Conservation (phyloP, 2,113 vertebrate species). For the Acanthochromis polyacanthus region DNA sequence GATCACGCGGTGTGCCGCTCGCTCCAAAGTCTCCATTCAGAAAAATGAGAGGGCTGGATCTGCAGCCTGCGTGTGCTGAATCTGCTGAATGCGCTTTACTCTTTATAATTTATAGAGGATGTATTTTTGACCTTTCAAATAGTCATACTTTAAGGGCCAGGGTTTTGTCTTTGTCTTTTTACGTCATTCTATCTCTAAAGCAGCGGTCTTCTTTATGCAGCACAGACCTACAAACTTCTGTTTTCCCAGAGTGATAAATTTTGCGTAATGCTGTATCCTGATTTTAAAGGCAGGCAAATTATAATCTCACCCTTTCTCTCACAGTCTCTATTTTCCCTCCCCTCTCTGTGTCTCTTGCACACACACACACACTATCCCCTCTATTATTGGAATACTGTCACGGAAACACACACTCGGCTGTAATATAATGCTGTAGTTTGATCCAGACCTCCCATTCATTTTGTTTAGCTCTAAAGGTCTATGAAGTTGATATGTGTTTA, state of each 20-base stretch:
- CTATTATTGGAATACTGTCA: conserved; percentile 67
- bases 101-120: background rate
- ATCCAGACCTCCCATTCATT: conserved; percentile 82
- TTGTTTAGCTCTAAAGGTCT: conserved; percentile 81
- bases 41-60: background rate
- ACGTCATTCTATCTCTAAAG: background rate
- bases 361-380: conserved; percentile 43
- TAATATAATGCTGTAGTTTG: conserved; percentile 70
- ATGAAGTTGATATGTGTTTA: conserved; percentile 80
- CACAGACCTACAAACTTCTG: conserved; percentile 7
- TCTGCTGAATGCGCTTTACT: too few species aligned
- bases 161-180: background rate
- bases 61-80: background rate
- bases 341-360: conserved; percentile 2
- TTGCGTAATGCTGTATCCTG: conserved; percentile 20
- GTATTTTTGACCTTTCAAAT: background rate
- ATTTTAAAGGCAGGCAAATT: conserved; percentile 52
- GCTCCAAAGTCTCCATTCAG: background rate
- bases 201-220: conserved; percentile 1
- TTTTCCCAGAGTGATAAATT: conserved; percentile 14
- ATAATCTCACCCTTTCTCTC: conserved; percentile 46
- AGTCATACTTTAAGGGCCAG: background rate
- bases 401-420: conserved; percentile 65
- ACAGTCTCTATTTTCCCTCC: conserved; percentile 22
- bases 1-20: background rate